Evolutionary conservation across 2,113 vertebrate genomes (phyloP).

Genomic region (Silurus meridionalis): DNA sequence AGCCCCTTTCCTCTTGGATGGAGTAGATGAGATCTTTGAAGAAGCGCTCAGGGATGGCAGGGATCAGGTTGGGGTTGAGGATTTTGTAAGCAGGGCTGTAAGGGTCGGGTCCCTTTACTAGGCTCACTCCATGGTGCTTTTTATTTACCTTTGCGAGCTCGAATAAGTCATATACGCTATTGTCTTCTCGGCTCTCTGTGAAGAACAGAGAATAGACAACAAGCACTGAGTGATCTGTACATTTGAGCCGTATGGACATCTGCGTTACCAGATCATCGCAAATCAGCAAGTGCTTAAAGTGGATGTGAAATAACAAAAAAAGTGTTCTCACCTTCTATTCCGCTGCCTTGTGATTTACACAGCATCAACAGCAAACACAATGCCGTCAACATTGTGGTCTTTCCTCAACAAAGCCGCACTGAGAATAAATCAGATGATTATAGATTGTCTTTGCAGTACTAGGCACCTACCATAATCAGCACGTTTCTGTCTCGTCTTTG

Average conservation of each 20-base stretch:
- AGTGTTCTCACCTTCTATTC: conserved; percentile 82
- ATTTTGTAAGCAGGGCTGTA: conserved; percentile 93
- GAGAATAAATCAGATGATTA: background rate
- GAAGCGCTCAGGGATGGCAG: conserved; percentile 81
- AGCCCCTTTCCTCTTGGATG: conserved; percentile 88
- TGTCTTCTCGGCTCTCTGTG: conserved; percentile 86
- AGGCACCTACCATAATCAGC: background rate
- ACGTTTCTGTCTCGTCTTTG: background rate
- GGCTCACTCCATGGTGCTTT: conserved; percentile 78
- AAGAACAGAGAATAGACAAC: background rate
- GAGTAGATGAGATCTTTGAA: conserved; percentile 93
- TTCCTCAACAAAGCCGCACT: conserved; percentile 54
- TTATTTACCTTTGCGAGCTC: conserved; percentile 78
- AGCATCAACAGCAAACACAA: conserved; percentile 78
- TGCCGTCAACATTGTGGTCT: conserved; percentile 77
- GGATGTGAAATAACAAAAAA: no score
- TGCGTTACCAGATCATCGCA: background rate
- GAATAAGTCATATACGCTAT: conserved; percentile 91
- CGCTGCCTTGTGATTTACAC: conserved; percentile 69
- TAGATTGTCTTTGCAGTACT: no score
- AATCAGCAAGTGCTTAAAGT: background rate
- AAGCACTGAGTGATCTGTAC: no score
- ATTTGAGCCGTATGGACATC: background rate
- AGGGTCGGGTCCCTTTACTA: conserved; percentile 86
- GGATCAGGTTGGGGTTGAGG: conserved; percentile 87